A percentile compares a stretch with the other conserved stretches of the same genome.
Evolutionary conservation across 2,888 invertebrate genomes (phyloP).

Genomic region (Ecdyonurus torrentis): DNA sequence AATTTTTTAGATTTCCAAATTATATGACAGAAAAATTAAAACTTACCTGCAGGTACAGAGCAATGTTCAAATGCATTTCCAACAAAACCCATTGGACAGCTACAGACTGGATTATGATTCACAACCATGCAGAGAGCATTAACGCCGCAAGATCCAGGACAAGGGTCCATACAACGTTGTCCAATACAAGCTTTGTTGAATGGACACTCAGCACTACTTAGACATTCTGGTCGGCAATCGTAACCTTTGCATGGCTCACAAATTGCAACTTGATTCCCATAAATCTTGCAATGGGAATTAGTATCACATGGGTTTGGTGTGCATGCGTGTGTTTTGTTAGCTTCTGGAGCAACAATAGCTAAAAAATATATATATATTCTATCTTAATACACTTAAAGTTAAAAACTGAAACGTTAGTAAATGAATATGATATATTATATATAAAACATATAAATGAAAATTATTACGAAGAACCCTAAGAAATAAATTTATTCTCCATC

Average conservation of each 20-base stretch:
- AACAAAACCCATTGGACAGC: slow-evolving; percentile 44
- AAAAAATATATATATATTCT: no score
- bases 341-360: slow-evolving; percentile 33
- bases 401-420: no score
- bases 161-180: slow-evolving; percentile 58
- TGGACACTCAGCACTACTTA: slow-evolving; percentile 62
- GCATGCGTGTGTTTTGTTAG: slow-evolving; percentile 51
- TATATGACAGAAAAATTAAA: neutral
- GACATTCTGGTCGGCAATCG: slow-evolving; percentile 66
- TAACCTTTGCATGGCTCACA: slow-evolving; percentile 62
- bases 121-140: slow-evolving; percentile 54
- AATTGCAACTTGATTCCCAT: slow-evolving; percentile 57
- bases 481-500: no score
- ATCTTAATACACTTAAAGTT: no score
- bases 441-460: no score
- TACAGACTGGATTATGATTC: slow-evolving; percentile 54
- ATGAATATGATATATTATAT: no score
- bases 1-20: slow-evolving; percentile 12
- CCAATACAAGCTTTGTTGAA: slow-evolving; percentile 59
- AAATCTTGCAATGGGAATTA: slow-evolving; percentile 47
- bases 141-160: slow-evolving; percentile 61
- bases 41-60: slow-evolving; percentile 38
- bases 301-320: slow-evolving; percentile 61
- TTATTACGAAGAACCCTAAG: no score
- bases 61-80: slow-evolving; percentile 70